Conservation (phyloP, 2,113 vertebrate species). For the Anser cygnoides region DNA sequence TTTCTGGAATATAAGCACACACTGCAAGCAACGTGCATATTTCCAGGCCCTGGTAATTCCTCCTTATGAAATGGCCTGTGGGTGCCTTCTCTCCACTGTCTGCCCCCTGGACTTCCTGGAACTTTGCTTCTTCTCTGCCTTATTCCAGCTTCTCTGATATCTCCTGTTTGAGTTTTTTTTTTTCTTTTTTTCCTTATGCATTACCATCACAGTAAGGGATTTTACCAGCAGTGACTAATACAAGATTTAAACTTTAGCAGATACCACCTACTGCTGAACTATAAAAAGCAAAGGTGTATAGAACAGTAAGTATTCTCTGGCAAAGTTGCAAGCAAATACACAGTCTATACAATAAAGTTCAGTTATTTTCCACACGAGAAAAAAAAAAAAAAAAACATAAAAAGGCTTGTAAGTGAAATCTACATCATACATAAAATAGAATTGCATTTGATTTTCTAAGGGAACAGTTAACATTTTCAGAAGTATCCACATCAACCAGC, state of each 20-base stretch:
- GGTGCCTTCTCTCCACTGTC: neutral
- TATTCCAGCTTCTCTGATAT: neutral
- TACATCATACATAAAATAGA: neutral
- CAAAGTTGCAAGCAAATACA: constrained; percentile 1
- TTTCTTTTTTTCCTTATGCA: neutral
- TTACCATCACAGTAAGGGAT: neutral
- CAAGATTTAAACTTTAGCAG: constrained; percentile 36
- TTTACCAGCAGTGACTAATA: constrained; percentile 29
- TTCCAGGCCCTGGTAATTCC: neutral
- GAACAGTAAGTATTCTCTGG: constrained; percentile 28
- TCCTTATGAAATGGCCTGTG: neutral
- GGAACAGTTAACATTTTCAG: neutral
- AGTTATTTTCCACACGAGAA: neutral
- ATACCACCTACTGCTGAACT: constrained; percentile 51
- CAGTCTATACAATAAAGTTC: neutral
- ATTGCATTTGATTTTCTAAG: neutral
- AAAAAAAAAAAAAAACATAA: neutral
- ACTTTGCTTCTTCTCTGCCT: neutral
- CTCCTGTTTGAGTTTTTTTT: neutral
- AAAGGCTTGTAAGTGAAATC: neutral
- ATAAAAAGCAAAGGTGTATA: constrained; percentile 56
- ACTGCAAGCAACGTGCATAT: neutral
- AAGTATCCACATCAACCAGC: neutral
- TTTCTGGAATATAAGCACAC: neutral
- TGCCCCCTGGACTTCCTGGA: neutral